Evolutionary conservation across 2,888 invertebrate genomes (phyloP).

Genomic region (Drosophila testacea): DNA sequence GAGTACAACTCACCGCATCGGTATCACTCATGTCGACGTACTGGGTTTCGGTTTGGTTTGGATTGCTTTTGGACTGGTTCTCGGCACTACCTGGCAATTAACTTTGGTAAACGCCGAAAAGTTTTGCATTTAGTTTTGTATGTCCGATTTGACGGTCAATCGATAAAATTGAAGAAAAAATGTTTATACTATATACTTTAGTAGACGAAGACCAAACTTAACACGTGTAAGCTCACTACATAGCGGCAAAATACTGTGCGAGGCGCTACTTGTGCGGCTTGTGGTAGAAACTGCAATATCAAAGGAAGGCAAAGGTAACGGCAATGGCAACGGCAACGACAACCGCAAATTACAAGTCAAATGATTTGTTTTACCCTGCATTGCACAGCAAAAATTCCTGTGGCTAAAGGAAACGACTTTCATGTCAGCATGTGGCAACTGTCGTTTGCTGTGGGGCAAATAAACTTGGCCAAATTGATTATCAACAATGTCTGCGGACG

Average conservation of each 20-base stretch:
- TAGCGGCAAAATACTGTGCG: slow-evolving; percentile 43
- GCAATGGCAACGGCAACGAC: not conserved
- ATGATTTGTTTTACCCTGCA: slow-evolving; percentile 65
- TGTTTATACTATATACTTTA: slow-evolving; percentile 26
- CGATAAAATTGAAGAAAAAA: slow-evolving; percentile 67
- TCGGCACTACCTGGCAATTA: slow-evolving; percentile 68
- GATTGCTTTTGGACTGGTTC: slow-evolving; percentile 33
- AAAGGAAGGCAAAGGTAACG: not conserved
- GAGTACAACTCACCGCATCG: slow-evolving; percentile 71
- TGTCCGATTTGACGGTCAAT: slow-evolving; percentile 39
- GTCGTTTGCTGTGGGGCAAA: slow-evolving; percentile 61
- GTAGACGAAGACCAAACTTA: slow-evolving; percentile 21
- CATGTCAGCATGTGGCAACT: slow-evolving; percentile 71
- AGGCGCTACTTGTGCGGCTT: slow-evolving; percentile 37
- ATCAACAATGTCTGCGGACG: slow-evolving; percentile 56
- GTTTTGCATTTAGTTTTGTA: slow-evolving; percentile 49
- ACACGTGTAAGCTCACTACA: slow-evolving; percentile 69
- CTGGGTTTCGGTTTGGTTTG: slow-evolving; percentile 3
- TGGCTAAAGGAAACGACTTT: slow-evolving; percentile 33
- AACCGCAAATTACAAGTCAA: slow-evolving; percentile 50
- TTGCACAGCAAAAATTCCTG: slow-evolving; percentile 66
- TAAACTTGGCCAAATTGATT: slow-evolving; percentile 70
- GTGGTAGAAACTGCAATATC: slow-evolving; percentile 17
- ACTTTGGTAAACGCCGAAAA: slow-evolving; percentile 41
- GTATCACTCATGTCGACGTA: slow-evolving; percentile 66